Percentiles rank a stretch among this genome's conserved stretches.
These are phyloP conservation scores for Leptopilina myrica DNA, from an alignment of 2,888 invertebrate genomes.

Conservation along the genomic window DNA sequence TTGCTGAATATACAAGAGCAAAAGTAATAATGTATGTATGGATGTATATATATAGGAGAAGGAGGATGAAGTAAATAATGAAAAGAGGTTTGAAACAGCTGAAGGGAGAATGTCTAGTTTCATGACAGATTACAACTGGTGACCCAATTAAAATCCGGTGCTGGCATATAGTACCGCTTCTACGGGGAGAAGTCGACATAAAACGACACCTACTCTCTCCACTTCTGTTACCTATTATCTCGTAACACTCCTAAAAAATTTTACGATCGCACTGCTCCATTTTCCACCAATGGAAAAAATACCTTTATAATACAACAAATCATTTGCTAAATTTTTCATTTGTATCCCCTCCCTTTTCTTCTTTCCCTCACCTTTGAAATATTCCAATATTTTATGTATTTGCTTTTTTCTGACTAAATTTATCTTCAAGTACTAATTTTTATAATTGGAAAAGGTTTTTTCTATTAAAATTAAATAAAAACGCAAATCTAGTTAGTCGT, in stretches of 20 bases:
- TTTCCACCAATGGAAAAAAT: not conserved
- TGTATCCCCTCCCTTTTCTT: too few relatives aligned
- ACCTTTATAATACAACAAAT: too few relatives aligned
- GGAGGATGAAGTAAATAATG: constrained; percentile 50
- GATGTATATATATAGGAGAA: not conserved
- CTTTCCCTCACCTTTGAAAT: too few relatives aligned
- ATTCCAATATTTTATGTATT: too few relatives aligned
- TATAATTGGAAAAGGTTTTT: too few relatives aligned
- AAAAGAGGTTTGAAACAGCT: constrained; percentile 62
- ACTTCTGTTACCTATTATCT: constrained; percentile 30
- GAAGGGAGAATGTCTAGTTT: constrained; percentile 59
- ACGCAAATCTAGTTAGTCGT: too few relatives aligned
- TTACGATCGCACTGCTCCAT: constrained; percentile 40
- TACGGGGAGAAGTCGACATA: not conserved
- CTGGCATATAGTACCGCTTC: constrained; percentile 31
- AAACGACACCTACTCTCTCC: constrained; percentile 7
- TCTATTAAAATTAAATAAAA: too few relatives aligned
- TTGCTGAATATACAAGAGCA: too few relatives aligned
- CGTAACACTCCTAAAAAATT: constrained; percentile 42
- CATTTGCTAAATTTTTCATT: too few relatives aligned
- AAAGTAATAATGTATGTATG: too few relatives aligned
- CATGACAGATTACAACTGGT: constrained; percentile 70
- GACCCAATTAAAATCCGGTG: constrained; percentile 69
- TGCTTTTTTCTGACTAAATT: too few relatives aligned
- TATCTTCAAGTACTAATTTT: too few relatives aligned